Conservation (phyloP, 2,888 invertebrate genomes). For the Ecdyonurus torrentis region DNA sequence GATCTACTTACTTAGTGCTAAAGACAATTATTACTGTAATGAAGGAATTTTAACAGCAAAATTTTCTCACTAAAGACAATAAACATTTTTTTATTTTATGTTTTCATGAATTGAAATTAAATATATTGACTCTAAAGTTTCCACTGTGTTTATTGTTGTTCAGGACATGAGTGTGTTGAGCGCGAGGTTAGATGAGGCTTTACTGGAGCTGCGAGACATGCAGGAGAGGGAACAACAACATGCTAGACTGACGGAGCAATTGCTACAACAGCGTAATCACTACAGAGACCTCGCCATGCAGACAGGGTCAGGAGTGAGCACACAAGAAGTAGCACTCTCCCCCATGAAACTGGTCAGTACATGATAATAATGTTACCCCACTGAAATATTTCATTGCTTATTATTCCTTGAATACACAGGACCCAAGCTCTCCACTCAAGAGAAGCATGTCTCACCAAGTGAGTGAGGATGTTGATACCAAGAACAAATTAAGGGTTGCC, state of each 20-base stretch:
- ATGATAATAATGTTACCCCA: background rate
- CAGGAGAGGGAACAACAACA: background rate
- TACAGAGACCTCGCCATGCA: background rate
- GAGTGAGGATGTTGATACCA: background rate
- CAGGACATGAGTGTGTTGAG: background rate
- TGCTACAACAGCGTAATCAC: background rate
- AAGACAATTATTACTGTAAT: too few relatives aligned
- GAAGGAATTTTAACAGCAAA: too few relatives aligned
- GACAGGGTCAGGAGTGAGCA: background rate
- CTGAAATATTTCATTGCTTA: background rate
- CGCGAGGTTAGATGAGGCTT: background rate
- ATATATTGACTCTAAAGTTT: too few relatives aligned
- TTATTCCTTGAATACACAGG: background rate
- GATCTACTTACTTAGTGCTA: too few relatives aligned
- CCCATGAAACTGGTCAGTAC: background rate
- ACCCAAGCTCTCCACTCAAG: background rate
- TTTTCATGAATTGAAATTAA: background rate
- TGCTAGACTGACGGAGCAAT: background rate
- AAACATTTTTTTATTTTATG: background rate
- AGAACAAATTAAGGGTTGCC: constrained; percentile 7
- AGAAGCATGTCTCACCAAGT: background rate
- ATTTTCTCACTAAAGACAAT: background rate
- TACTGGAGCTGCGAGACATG: background rate
- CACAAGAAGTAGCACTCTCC: background rate
- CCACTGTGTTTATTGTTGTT: too few relatives aligned